Evolutionary conservation across 1,140 invertebrate species (phyloP), one percentile per base, ranked within the genome.

Genomic region (Teleopsis dalmanni): DNA sequence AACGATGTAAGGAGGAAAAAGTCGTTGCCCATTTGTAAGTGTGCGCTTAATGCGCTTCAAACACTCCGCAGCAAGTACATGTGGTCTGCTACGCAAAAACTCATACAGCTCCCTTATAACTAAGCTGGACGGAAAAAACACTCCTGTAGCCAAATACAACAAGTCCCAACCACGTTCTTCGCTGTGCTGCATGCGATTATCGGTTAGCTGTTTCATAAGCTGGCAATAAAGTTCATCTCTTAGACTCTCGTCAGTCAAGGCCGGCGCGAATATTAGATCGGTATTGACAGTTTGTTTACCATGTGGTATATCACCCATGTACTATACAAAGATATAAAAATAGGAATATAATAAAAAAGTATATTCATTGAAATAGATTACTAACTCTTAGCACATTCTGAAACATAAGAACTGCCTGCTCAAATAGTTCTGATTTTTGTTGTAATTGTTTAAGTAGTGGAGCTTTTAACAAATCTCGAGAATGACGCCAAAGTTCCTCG

Each of bases 221-320:
- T 96, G 93, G 65, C 92, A 96, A 59, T 91, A 96, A 23, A 93
- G 75, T 75, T 96, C 93, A 71, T 97, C 93, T 50, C 87, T 77
- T 6, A 97, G 72, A 25, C 84, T 73, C 57, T 88, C 81, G 61
- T 89, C 80, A 66, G 84, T 83, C 8, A 95, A 64, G 9, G 89
- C 82, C 4, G 80, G 77, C 61, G 81, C 81, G 70, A 95, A 97
- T 60, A 96, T 95, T 55, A 86, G 78, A 74, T 95, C 91, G 3
- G 92, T 95, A 25, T 73, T 75, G 7, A 77, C 77, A 1, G 79
- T 78, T 26, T 80, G 75, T 60, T 84, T 78, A 21, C 80, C 76
- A 62, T 83, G 78, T 5, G 92, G 89, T 56, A 92, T 79, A 68
- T 96, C 92, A 23, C 91, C 93, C 91, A 95, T 96, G 66, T 95